Conservation (phyloP, 2,113 vertebrate genomes). For the Hippocampus mohnikei region DNA sequence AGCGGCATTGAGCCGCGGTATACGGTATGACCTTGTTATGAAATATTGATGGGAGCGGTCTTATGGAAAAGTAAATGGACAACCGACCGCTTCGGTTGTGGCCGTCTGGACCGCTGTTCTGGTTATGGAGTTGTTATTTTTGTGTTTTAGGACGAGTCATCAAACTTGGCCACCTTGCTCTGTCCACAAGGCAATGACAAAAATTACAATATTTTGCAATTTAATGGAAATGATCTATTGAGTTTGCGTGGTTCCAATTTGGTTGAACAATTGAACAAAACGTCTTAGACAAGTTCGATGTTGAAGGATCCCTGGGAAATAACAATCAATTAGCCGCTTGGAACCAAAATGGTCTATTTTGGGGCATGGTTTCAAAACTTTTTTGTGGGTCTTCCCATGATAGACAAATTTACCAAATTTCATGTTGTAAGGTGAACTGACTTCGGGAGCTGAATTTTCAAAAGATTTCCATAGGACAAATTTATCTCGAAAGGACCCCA, state of each 20-base stretch:
- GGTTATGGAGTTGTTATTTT: not conserved
- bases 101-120: not conserved
- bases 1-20: not conserved
- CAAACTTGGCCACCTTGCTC: not conserved
- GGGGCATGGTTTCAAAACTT: too few relatives aligned
- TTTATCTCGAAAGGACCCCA: not conserved
- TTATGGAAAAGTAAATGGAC: constrained; percentile 2
- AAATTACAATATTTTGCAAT: not conserved
- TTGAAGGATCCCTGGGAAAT: not conserved
- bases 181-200: not conserved
- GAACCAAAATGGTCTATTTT: too few relatives aligned
- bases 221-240: not conserved
- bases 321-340: too few relatives aligned
- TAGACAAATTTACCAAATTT: too few relatives aligned
- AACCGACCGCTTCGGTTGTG: not conserved
- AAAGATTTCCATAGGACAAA: too few relatives aligned
- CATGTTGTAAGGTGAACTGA: too few relatives aligned
- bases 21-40: not conserved
- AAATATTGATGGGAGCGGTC: not conserved
- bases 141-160: not conserved
- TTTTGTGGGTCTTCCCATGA: too few relatives aligned
- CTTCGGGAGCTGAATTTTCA: too few relatives aligned
- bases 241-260: not conserved
- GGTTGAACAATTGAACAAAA: too few relatives aligned
- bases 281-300: not conserved